These are phyloP conservation scores for Ursus arctos DNA, from an alignment of 2,113 vertebrate genomes.

Conservation along the genomic window DNA sequence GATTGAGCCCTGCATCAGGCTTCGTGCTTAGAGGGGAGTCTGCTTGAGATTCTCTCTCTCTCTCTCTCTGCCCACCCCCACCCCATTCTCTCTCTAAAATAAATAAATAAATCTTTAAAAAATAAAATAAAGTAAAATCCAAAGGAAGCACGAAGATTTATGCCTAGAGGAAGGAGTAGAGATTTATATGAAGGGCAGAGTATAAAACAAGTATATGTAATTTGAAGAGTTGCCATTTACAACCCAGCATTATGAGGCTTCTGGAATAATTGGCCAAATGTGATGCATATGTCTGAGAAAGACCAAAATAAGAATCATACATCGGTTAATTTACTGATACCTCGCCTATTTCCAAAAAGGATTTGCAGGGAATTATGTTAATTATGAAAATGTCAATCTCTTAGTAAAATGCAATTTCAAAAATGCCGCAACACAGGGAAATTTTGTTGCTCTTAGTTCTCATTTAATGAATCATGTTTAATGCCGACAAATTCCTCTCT, in stretches of 20 bases:
- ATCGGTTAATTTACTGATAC: not conserved
- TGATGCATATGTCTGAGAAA: not conserved
- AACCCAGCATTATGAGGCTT: not conserved
- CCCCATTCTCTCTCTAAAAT: too few species aligned
- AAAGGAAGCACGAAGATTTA: not conserved
- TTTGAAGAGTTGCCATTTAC: not conserved
- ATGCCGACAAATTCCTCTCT: not conserved
- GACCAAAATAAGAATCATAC: not conserved
- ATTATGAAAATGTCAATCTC: slow-evolving; percentile 41
- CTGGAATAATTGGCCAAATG: not conserved
- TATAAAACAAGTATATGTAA: not conserved
- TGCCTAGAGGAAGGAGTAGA: not conserved
- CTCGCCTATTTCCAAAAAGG: slow-evolving; percentile 21
- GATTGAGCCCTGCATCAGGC: not conserved
- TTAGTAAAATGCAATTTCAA: slow-evolving; percentile 8
- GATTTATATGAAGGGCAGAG: not conserved
- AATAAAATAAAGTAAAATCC: not conserved
- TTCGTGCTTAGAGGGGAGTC: not conserved
- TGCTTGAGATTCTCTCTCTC: not conserved
- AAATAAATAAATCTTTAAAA: not conserved
- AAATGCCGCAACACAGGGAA: slow-evolving; percentile 2
- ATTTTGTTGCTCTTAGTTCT: not conserved
- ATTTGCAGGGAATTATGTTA: slow-evolving; percentile 52
- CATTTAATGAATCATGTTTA: not conserved
- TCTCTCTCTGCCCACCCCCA: not conserved